phyloP scores from a whole-genome alignment of 2,113 vertebrate genomes.

The Lycaon pictus region DNA sequence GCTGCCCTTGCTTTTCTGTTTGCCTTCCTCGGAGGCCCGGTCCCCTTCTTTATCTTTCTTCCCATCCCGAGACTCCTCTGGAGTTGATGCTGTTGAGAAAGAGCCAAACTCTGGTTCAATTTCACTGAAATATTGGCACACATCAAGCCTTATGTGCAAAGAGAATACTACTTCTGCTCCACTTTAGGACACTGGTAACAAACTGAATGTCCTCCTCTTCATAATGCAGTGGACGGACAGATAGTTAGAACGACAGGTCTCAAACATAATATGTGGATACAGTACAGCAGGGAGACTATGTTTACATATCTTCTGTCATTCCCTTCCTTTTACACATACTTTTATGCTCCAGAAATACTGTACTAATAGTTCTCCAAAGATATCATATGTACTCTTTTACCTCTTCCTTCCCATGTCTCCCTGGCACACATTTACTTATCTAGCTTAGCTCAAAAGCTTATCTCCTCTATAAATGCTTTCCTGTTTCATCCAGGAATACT shows the following conservation, averaged over 20 bases:
- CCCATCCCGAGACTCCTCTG: constrained; percentile 94
- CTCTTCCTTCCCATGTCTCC: not conserved
- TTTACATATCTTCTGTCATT: not conserved
- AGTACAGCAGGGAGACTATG: not conserved
- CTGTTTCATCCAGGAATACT: not conserved
- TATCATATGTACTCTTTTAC: not conserved
- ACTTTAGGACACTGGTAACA: not conserved
- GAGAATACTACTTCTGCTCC: not conserved
- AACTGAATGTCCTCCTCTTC: not conserved
- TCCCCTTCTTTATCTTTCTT: constrained; percentile 95
- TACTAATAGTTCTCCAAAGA: not conserved
- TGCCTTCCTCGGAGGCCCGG: constrained; percentile 90
- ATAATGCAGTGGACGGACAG: not conserved
- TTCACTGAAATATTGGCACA: not conserved
- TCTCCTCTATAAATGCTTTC: not conserved
- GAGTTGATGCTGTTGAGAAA: constrained; percentile 90
- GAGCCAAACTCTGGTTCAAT: constrained; percentile 48
- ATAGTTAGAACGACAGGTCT: not conserved
- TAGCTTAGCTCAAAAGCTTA: constrained; percentile 29
- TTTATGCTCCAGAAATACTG: constrained; percentile 11
- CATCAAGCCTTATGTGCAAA: not conserved
- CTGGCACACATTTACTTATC: not conserved
- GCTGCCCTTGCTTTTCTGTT: constrained; percentile 94
- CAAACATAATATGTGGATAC: not conserved
- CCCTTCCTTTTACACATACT: not conserved